Conservation (phyloP, 2,113 vertebrate genomes). For the Sigmodon hispidus region DNA sequence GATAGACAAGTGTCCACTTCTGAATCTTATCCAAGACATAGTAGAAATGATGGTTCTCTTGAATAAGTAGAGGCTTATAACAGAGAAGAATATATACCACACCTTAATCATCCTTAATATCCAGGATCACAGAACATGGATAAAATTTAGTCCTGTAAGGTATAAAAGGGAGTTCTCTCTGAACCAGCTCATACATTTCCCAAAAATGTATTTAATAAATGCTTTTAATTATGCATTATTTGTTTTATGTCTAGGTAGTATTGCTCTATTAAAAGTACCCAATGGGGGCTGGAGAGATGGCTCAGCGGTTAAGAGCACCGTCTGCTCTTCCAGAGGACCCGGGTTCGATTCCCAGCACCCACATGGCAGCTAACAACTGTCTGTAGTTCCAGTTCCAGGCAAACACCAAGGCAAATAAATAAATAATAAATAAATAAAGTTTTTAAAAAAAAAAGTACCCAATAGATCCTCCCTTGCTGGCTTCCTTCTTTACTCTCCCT, state of each 20-base stretch:
- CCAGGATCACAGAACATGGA: background rate
- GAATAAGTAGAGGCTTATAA: background rate
- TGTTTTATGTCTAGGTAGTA: background rate
- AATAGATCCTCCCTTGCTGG: background rate
- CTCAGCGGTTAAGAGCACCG: too few relatives aligned
- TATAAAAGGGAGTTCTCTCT: background rate
- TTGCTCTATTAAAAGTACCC: background rate
- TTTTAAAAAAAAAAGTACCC: too few relatives aligned
- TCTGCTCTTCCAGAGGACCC: too few relatives aligned
- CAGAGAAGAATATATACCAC: background rate
- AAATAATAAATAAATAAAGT: too few relatives aligned
- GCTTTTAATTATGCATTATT: background rate
- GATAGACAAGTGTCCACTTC: background rate
- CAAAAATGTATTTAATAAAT: background rate
- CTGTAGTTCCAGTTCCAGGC: too few relatives aligned
- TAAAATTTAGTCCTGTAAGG: background rate
- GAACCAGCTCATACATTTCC: background rate
- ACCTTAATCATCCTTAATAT: background rate
- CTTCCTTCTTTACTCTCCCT: background rate
- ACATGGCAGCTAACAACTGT: too few relatives aligned
- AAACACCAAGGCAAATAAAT: too few relatives aligned
- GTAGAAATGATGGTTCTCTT: background rate
- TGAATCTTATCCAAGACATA: background rate
- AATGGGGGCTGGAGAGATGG: too few relatives aligned
- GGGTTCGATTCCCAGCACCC: too few relatives aligned